Evolutionary conservation across 2,797 vertebrate species (phyloP), one percentile per base, ranked within the genome.

Genomic region (Chiroxiphia lanceolata): DNA sequence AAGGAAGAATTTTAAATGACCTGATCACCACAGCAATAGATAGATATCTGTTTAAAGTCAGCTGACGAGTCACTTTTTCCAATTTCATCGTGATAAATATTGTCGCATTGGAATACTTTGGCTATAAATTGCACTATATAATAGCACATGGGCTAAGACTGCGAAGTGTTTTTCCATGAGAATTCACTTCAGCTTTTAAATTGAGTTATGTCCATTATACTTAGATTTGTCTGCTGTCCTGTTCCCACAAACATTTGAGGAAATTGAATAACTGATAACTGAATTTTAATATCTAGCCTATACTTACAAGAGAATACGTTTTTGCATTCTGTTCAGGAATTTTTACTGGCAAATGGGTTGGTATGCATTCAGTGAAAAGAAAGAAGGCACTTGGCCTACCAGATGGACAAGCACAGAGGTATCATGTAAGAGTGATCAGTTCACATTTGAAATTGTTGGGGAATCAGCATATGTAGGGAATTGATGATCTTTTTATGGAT

Each of bases 1-100:
- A 93, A 96, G 95, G 88, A 95, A 89, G 78, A 82, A 88, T 95
- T 95, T 77, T 59, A 67, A 81, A 86, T 87, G 92, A 92, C 65
- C 63, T 40, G 79, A 71, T 72, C 60, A 29, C 34, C 70, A 15
- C 69, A 65, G 83, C 78, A 90, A 45, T 60, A 51, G 74, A 93
- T 82, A 78, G 16, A 1, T 42, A 44, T 84, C 93, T 74, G 71
- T 40, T 59, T 78, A 20, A 89, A 94, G 83, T 96, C 92, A 95
- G 65, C 77, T 78, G 90, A 93, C 0, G 8, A 60, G 94, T 97
- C 90, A 93, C 70, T 92, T 91, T 96, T 95, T 91, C 92, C 92
- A 95, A 45, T 88, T 95, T 89, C 78, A 13, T 71, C 1, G 8
- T 40, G 78, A 67, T 92, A 95, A 92, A 91, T 94, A 70, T 25